Conservation (phyloP, 2,113 vertebrate genomes). For the Myrmecobius fasciatus region DNA sequence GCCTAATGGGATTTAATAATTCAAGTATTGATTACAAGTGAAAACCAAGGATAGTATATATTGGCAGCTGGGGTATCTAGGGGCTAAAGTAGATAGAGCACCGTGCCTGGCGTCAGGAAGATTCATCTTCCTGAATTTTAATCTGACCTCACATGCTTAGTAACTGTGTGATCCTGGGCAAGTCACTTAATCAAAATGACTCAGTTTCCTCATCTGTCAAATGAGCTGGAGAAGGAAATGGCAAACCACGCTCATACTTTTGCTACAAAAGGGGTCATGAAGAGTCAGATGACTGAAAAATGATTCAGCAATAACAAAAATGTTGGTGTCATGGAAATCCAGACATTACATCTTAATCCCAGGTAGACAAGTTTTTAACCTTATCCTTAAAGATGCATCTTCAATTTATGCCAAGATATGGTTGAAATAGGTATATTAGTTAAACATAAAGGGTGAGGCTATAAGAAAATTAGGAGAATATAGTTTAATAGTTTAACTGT, state of each 20-base stretch:
- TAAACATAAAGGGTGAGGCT: too few relatives aligned
- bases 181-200: neutral
- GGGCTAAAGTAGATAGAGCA: constrained; percentile 7
- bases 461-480: too few relatives aligned
- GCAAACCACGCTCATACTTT: neutral
- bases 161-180: neutral
- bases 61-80: too few relatives aligned
- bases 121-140: neutral
- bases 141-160: neutral
- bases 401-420: too few relatives aligned
- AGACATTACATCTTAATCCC: neutral
- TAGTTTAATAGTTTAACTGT: too few relatives aligned
- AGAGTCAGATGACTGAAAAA: neutral
- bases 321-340: neutral
- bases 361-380: neutral
- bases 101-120: constrained; percentile 35
- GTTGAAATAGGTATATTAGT: too few relatives aligned
- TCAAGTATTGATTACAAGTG: neutral
- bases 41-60: neutral
- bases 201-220: neutral
- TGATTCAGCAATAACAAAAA: neutral
- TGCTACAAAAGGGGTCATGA: neutral
- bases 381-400: neutral
- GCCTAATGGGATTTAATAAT: neutral
- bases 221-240: neutral